Base-by-base conservation (phyloP, 2,888 invertebrate genomes). In the Dicranocentrus wangi region DNA sequence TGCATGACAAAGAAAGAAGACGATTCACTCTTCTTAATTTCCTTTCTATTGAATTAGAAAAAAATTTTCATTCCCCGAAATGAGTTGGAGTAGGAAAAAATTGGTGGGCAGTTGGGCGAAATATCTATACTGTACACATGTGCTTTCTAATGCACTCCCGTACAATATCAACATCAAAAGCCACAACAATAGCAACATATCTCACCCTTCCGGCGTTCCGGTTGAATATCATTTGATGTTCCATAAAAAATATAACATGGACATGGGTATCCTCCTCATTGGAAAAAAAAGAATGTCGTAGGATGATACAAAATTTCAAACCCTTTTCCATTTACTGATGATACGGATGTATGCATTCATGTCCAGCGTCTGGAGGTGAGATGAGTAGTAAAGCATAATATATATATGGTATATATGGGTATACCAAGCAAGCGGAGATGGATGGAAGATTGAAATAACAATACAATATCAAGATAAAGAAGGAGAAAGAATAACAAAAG, bases 1-100 rank as follows among this genome's bases (percentile, higher is more conserved):
- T 23, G 61, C 68, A 77, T 69, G 71, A 65, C 71, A 69, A 75
- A 79, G 28, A 65, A 68, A 77, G 76, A 76, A 81, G 66, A 78
- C 78, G 78, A 83, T 81, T 83, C 83, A 81, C 83, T 81, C 81
- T 83, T 81, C 83, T 79, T 79, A 82, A 80, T 82, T 84, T 82
- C 82, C 78, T 81, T 79, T 82, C 78, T 81, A 84, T 82, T 82
- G 77, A 83, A 83, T 79, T 77, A 71, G 72, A 58, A 19, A 39
- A 69, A 69, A 68, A 68, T 58, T 65, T 75, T 66, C 75, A 75
- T 75, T 75, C 66, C 58, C 25, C 58, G 21, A 75, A 75, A 77
- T 68, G 68, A 76, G 76, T 68, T 66, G 55, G 66, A 55, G 25
- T 63, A 8, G 63, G 5, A 63, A 25, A 32, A 15, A 17, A 39